Conservation (phyloP, 2,888 invertebrate species). For the Slavum lentiscoides region DNA sequence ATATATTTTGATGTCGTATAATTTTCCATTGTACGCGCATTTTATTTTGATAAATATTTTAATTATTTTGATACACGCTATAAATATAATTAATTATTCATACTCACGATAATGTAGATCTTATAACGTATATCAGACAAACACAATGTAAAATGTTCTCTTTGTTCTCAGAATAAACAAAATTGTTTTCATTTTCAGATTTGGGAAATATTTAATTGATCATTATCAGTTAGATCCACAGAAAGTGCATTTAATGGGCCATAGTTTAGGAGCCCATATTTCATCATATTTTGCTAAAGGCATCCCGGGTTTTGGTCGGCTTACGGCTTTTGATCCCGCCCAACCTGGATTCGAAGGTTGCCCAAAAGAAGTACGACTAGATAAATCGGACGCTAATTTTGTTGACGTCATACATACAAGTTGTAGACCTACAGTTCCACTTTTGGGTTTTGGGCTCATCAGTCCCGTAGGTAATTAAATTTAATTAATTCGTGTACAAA, state of each 20-base stretch:
- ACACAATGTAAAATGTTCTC: no score
- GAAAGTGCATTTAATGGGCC: conserved; percentile 66
- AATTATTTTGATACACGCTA: no score
- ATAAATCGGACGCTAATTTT: conserved; percentile 65
- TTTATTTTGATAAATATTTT: no score
- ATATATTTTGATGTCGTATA: no score
- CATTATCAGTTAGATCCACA: conserved; percentile 60
- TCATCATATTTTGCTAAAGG: conserved; percentile 65
- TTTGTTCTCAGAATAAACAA: background rate
- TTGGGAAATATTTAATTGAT: conserved; percentile 62
- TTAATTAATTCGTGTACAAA: background rate
- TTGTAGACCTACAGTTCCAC: conserved; percentile 62
- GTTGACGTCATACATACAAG: conserved; percentile 71
- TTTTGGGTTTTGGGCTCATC: conserved; percentile 67
- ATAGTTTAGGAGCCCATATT: conserved; percentile 69
- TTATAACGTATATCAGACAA: no score
- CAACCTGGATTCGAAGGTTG: conserved; percentile 66
- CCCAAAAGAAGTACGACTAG: conserved; percentile 62
- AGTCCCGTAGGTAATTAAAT: conserved; percentile 63
- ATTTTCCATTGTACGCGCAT: no score
- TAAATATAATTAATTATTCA: no score
- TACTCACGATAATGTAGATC: no score
- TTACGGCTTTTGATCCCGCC: conserved; percentile 70
- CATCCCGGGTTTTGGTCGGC: conserved; percentile 62
- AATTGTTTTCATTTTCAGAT: conserved; percentile 59